phyloP scores from a whole-genome alignment of 2,797 vertebrate genomes.

The Poecilia wingei region DNA sequence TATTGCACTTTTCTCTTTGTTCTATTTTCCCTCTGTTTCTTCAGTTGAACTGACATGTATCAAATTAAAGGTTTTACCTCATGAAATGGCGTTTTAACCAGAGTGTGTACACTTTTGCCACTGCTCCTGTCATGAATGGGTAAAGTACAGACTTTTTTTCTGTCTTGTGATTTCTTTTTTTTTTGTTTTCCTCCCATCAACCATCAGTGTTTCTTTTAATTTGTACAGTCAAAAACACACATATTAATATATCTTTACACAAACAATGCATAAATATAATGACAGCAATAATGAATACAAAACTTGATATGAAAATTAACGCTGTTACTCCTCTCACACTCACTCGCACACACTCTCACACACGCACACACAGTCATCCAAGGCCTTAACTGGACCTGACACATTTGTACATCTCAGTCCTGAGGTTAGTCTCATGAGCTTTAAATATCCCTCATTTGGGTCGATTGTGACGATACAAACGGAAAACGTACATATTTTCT shows the following conservation, averaged over 20 bases:
- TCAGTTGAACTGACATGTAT: neutral
- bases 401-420: slow-evolving; percentile 53
- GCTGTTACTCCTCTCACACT: slow-evolving; percentile 25
- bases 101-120: neutral
- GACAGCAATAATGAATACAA: slow-evolving; percentile 56
- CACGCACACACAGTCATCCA: neutral
- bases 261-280: slow-evolving; percentile 60
- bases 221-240: slow-evolving; percentile 62
- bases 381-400: slow-evolving; percentile 34
- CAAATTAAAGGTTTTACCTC: neutral
- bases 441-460: slow-evolving; percentile 17
- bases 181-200: slow-evolving; percentile 8
- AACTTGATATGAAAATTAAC: slow-evolving; percentile 56
- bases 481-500: slow-evolving; percentile 16
- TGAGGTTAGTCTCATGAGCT: slow-evolving; percentile 49
- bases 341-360: neutral
- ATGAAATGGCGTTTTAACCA: neutral
- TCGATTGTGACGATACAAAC: slow-evolving; percentile 16
- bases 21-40: neutral
- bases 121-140: slow-evolving; percentile 6
- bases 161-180: neutral
- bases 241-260: slow-evolving; percentile 60
- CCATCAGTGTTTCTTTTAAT: slow-evolving; percentile 59
- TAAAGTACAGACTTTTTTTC: slow-evolving; percentile 39
- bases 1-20: neutral